Base-by-base conservation (phyloP, 2,113 vertebrate species). In the Heterocephalus glaber region DNA sequence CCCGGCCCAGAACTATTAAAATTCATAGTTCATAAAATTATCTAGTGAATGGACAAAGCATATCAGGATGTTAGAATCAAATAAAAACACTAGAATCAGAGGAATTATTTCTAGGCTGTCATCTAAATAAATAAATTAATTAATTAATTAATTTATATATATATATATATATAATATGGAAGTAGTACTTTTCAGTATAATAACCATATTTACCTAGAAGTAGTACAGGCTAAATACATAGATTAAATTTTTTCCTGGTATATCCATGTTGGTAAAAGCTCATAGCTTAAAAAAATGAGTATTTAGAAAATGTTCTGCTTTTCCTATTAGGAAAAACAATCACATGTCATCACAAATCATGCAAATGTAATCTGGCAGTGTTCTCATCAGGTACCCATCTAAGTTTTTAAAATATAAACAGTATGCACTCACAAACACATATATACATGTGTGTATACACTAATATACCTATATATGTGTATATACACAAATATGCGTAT, bases 41-140 rank as follows among this genome's bases (percentile, higher is more conserved):
- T 44, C 20, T 81, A 87, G 65, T 19, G 26, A 88, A 52, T 74
- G 10, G 22, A 41, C 49, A 68, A 63, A 54, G 16, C 4, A 38
- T 49, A 22, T 7, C 14, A 41, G 11, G 5, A 82, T 58, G 33
- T 58, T 54, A 60, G 38, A 89, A 82, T 72, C 19, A 79, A 90
- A 52, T 4, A 5, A 38, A 8, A 85, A 38, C 22, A 56, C 4
- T 74, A 54, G 24, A 87, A 58, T 77, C 11, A 76, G 56, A 89
- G 1, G 10, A 47, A 66, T 0, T 2, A 87, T 3, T 63, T 0
- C 5, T 28, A 5, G 49, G 0, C 14, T 35, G 8, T 92, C 38
- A 79, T 80, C 83, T 4, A 90, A 91, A 68, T 89, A n/a, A n/a
- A n/a, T n/a, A n/a, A n/a, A n/a, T n/a, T n/a, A n/a, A n/a, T n/a